Percentiles rank a stretch among this genome's conserved stretches.
Conservation (phyloP, 2,113 vertebrate genomes). For the Podiceps cristatus region DNA sequence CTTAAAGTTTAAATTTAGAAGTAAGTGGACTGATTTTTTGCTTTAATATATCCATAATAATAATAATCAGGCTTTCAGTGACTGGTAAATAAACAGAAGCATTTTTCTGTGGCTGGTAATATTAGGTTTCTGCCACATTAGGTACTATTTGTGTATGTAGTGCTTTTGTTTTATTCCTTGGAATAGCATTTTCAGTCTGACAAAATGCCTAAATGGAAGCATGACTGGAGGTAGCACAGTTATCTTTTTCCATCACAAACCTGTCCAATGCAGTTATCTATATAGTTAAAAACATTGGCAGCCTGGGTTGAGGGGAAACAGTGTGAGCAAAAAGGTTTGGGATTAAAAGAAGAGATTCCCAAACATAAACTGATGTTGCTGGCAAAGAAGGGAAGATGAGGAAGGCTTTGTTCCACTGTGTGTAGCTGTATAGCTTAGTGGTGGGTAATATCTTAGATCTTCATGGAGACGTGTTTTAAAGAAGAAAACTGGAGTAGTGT, state of each 20-base stretch:
- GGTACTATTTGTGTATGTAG: not conserved
- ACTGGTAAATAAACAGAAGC: not conserved
- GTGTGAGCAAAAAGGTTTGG: not conserved
- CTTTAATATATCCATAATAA: not conserved
- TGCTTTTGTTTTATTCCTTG: not conserved
- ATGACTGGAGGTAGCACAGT: not conserved
- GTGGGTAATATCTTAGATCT: not conserved
- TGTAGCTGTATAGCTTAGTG: not conserved
- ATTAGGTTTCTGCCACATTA: not conserved
- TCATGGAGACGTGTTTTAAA: not conserved
- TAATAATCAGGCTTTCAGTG: not conserved
- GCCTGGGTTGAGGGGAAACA: not conserved
- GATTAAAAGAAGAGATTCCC: not conserved
- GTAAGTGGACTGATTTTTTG: not conserved
- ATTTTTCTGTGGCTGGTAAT: not conserved
- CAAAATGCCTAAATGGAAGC: not conserved
- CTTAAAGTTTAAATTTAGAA: not conserved
- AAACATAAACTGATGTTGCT: not conserved
- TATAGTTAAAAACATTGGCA: not conserved
- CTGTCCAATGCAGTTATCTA: not conserved
- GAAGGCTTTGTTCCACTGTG: not conserved
- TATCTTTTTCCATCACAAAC: not conserved
- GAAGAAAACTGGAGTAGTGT: not conserved
- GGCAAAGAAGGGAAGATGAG: not conserved
- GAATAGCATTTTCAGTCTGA: not conserved